These are phyloP conservation scores for Alectoris magna DNA, from an alignment of 2,797 vertebrate genomes.

Conservation along the genomic window DNA sequence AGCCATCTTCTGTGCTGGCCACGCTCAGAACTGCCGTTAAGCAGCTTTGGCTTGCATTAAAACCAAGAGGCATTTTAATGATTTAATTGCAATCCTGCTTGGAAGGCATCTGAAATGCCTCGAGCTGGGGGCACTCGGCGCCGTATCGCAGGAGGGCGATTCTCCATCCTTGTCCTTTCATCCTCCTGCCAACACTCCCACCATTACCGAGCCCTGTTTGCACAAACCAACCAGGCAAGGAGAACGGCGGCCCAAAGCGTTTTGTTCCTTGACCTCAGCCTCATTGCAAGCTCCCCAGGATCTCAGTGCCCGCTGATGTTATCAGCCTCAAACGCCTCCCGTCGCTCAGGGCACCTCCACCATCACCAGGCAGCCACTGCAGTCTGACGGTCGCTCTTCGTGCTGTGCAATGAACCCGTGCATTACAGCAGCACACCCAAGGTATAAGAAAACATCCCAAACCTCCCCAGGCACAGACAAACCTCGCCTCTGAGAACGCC, in stretches of 20 bases:
- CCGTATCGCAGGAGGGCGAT: neutral
- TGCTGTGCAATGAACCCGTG: neutral
- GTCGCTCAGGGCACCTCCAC: neutral
- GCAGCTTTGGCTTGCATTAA: neutral
- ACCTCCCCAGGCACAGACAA: fast-evolving
- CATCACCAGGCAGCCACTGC: neutral
- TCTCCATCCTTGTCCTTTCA: neutral
- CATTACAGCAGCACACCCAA: neutral
- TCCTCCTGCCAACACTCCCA: neutral
- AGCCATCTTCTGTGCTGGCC: neutral
- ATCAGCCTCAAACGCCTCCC: neutral
- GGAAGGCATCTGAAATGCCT: neutral
- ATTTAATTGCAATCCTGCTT: neutral
- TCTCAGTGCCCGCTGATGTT: neutral
- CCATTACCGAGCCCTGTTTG: neutral
- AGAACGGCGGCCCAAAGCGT: neutral
- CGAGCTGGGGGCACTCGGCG: neutral
- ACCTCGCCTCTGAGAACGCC: neutral
- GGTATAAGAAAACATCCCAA: fast-evolving
- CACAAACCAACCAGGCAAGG: conserved; percentile 19
- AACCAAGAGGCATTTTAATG: neutral
- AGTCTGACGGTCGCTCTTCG: neutral
- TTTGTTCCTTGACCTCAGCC: neutral
- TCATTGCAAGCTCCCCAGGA: neutral
- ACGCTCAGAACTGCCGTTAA: neutral